Conservation (phyloP, 2,888 invertebrate species). For the Agriopis aurantiaria region DNA sequence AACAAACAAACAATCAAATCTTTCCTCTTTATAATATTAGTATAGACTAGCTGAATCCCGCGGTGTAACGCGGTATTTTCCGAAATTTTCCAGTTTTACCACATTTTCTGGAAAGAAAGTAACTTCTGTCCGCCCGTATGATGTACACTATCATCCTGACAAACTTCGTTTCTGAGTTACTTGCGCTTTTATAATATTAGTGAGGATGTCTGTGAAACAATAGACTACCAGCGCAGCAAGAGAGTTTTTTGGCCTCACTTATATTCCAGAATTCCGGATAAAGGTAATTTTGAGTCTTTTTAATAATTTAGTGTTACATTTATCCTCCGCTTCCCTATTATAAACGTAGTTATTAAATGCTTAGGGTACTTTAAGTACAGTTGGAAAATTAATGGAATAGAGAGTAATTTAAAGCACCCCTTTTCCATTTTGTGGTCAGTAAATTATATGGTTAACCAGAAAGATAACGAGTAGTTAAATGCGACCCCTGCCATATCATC, state of each 20-base stretch:
- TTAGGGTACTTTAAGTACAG: neutral
- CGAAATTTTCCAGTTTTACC: too few species aligned
- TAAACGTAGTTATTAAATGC: neutral
- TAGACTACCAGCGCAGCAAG: too few species aligned
- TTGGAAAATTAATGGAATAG: constrained; percentile 13
- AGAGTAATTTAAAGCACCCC: constrained; percentile 9
- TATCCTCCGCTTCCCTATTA: neutral
- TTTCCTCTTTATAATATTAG: too few species aligned
- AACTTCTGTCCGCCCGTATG: too few species aligned
- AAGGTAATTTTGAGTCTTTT: neutral
- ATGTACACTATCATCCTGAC: too few species aligned
- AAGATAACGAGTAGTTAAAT: constrained; percentile 18
- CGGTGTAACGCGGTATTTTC: too few species aligned
- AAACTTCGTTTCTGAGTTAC: too few species aligned
- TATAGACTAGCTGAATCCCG: too few species aligned
- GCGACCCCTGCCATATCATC: constrained; percentile 10
- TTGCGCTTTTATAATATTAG: too few species aligned
- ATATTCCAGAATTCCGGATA: neutral
- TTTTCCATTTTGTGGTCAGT: constrained; percentile 20
- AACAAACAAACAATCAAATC: too few species aligned
- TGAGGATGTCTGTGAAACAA: too few species aligned
- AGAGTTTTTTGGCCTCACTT: neutral
- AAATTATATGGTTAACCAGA: constrained; percentile 31
- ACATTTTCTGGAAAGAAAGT: too few species aligned
- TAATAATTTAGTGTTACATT: neutral